Evolutionary conservation across 2,888 invertebrate genomes (phyloP), one percentile per base, ranked within the genome.

Genomic region (Melitaea athalia): DNA sequence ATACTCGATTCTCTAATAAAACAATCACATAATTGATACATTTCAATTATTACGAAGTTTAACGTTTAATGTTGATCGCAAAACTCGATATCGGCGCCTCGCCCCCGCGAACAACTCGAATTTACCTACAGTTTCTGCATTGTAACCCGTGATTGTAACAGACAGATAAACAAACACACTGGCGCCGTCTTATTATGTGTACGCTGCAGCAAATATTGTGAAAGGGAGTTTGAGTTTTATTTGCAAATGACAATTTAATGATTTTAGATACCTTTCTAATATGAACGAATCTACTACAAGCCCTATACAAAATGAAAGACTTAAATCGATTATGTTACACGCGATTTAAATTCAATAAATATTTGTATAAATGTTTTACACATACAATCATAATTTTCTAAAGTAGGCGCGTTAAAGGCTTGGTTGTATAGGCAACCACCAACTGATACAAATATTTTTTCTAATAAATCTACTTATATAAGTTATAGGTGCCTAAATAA

Each of bases 151-250:
- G n/a, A n/a, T n/a, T n/a, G n/a, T 47, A 52, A 64, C 64, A 68
- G 70, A 68, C 64, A 57, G 62, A 64, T 68, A 70, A 68, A 70
- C 59, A 70, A 70, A 70, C 70, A 68, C 52, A 64, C 64, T 64
- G 70, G 64, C 70, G 70, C 70, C 70, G 59, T 47, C 45, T 52
- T 70, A 62, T 64, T n/a, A 64, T 68, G 70, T 57, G 42, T 62
- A 62, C 62, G n/a, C 62, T 11, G 55, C 52, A 57, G 62, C 70
- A 68, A 70, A 70, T 64, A 70, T 68, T 70, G 57, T 64, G 70
- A 70, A 64, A 61, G 59, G 60, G 50, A 7, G 15, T 63, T 59
- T 0, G 10, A 38, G 38, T 57, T 57, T 57, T 57, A 57, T 38
- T 57, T 17, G n/a, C 42, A 42, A 57, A 42, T 57, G 31, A 33